These are phyloP conservation scores for Eupithecia vulgata DNA, from an alignment of 2,888 invertebrate species.

Conservation along the genomic window DNA sequence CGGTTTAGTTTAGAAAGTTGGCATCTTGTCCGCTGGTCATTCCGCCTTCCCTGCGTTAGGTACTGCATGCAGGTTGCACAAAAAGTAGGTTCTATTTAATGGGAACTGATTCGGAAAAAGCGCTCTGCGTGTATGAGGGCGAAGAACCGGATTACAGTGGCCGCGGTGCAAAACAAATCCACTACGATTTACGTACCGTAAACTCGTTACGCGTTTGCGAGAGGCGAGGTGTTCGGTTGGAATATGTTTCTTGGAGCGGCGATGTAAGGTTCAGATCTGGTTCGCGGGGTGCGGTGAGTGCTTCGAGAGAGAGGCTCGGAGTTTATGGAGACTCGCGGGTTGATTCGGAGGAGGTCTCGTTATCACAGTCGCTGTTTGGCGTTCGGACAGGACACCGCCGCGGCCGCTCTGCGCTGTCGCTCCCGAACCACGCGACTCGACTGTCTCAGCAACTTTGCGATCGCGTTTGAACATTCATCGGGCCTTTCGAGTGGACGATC, in stretches of 20 bases:
- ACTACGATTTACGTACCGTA: conserved; percentile 83
- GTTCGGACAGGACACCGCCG: conserved; percentile 73
- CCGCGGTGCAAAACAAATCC: conserved; percentile 77
- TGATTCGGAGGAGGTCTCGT: conserved; percentile 76
- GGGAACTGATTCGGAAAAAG: conserved; percentile 73
- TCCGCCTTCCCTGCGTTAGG: conserved; percentile 70
- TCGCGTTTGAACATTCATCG: conserved; percentile 64
- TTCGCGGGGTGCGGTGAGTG: conserved; percentile 56
- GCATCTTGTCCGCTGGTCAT: conserved; percentile 80
- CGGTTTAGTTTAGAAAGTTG: conserved; percentile 83
- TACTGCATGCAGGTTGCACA: conserved; percentile 67
- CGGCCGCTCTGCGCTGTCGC: conserved; percentile 50
- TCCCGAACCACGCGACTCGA: conserved; percentile 53
- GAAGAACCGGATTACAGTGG: conserved; percentile 78
- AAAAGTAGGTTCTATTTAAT: conserved; percentile 79
- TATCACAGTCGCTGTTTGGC: conserved; percentile 83
- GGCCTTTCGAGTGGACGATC: conserved; percentile 67
- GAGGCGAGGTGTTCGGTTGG: conserved; percentile 48
- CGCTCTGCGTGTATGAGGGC: conserved; percentile 65
- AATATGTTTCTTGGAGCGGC: conserved; percentile 65
- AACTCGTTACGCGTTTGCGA: conserved; percentile 76
- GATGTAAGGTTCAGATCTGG: conserved; percentile 61
- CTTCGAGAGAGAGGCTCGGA: conserved; percentile 74
- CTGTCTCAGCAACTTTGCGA: conserved; percentile 75
- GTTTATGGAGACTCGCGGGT: conserved; percentile 73